Base-by-base conservation (phyloP, 2,888 invertebrate species). In the Incurvaria masculella region DNA sequence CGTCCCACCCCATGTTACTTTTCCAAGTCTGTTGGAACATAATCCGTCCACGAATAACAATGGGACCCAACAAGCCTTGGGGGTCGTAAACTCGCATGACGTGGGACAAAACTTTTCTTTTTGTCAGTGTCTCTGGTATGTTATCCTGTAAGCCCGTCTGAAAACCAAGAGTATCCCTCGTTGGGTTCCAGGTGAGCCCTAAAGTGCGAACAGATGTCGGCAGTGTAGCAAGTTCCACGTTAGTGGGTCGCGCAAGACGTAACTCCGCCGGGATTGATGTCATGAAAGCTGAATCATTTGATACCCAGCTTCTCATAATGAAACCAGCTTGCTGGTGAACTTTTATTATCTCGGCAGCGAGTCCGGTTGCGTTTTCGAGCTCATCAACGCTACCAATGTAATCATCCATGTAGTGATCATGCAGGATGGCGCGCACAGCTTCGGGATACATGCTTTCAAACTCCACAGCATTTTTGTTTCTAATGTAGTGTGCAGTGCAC, bases 81-180 rank as follows among this genome's bases (percentile, higher is more conserved):
- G 59, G 61, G 39, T 62, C 59, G 40, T 55, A 63, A 1, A 61
- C 42, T 0, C 57, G 56, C 60, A 62, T 60, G 1, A 60, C 49
- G 0, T 53, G 46, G 1, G 53, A 45, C 4, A 59, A 45, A 14
- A 54, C 42, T 23, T 56, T 48, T 19, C 56, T 21, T 41, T 59
- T 59, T 10, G 57, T 58, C 2, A 56, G 56, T 33, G 6, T 39
- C 4, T 39, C n/a, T n/a, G 39, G 39, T 6, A 39, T 4, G 4
- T 4, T 14, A 39, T 39, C 14, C n/a, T 10, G 4, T 4, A n/a
- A 4, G n/a, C 8, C 39, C 4, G 6, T 39, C 4, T 39, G 4
- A 39, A 39, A 39, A 39, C 39, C n/a, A 10, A 39, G 4, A 5
- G 14, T 17, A 17, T 39, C 39, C 6, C 4, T 5, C 6, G 8